phyloP scores from a whole-genome alignment of 2,113 vertebrate genomes.

The Ifrita kowaldi region DNA sequence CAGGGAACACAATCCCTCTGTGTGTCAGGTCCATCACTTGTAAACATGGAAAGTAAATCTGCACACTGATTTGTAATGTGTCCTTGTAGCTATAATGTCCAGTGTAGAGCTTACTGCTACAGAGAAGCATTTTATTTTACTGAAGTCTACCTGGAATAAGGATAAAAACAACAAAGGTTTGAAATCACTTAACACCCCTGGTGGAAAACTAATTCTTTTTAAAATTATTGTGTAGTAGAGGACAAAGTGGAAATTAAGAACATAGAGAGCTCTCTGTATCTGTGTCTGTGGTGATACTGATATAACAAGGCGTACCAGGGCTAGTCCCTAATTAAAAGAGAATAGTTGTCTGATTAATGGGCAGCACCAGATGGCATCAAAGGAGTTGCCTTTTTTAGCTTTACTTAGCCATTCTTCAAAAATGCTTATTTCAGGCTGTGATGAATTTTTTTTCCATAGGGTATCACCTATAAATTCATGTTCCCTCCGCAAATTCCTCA shows the following conservation, averaged over 20 bases:
- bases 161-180: not conserved
- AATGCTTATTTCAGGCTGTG: not conserved
- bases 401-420: not conserved
- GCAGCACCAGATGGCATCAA: slow-evolving; percentile 22
- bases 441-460: not conserved
- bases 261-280: not conserved
- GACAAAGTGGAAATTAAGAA: not conserved
- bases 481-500: rapidly evolving
- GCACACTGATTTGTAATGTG: not conserved
- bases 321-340: not conserved
- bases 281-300: not conserved
- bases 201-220: not conserved
- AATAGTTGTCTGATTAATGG: slow-evolving; percentile 5
- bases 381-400: not conserved
- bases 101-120: not conserved
- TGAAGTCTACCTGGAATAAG: not conserved
- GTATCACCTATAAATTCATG: not conserved
- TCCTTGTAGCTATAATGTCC: not conserved
- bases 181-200: not conserved
- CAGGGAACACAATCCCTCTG: not conserved
- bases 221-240: not conserved
- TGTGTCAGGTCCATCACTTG: not conserved
- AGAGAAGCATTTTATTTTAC: not conserved
- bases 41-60: not conserved
- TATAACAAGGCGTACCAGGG: not conserved